Evolutionary conservation across 2,797 vertebrate genomes (phyloP).

Genomic region (Petrocephalus schoutedeni): DNA sequence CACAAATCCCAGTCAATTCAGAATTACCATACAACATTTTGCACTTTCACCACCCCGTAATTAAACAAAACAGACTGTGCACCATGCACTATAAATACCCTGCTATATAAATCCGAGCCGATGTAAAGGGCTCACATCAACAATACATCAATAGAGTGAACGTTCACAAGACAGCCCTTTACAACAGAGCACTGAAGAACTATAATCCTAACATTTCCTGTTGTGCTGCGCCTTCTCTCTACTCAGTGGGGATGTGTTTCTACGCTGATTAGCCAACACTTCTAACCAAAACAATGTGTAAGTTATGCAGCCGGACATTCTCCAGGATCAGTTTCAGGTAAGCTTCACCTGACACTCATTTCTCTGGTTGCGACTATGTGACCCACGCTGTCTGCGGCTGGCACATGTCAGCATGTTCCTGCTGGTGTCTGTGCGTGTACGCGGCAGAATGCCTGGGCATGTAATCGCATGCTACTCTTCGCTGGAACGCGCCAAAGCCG

Average conservation of each 20-base stretch:
- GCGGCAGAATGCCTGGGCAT: not conserved
- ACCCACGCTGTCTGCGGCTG: not conserved
- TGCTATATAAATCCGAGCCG: not conserved
- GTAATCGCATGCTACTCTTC: not conserved
- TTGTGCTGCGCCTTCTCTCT: not conserved
- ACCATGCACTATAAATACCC: not conserved
- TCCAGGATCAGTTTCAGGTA: constrained; percentile 7
- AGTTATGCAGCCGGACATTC: not conserved
- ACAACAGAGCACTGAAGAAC: not conserved
- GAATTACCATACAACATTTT: not conserved
- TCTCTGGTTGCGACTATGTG: not conserved
- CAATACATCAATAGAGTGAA: not conserved
- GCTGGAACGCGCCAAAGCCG: not conserved
- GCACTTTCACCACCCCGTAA: not conserved
- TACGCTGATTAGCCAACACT: not conserved
- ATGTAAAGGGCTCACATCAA: not conserved
- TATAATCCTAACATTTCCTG: not conserved
- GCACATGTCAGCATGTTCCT: not conserved
- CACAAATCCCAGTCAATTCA: not conserved
- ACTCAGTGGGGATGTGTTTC: not conserved
- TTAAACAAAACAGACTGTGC: not conserved
- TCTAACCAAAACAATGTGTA: not conserved
- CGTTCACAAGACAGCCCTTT: not conserved
- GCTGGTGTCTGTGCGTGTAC: not conserved
- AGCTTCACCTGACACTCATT: not conserved